These are phyloP conservation scores for Melanotaenia duboulayi DNA, from an alignment of 2,113 vertebrate genomes.

Conservation along the genomic window DNA sequence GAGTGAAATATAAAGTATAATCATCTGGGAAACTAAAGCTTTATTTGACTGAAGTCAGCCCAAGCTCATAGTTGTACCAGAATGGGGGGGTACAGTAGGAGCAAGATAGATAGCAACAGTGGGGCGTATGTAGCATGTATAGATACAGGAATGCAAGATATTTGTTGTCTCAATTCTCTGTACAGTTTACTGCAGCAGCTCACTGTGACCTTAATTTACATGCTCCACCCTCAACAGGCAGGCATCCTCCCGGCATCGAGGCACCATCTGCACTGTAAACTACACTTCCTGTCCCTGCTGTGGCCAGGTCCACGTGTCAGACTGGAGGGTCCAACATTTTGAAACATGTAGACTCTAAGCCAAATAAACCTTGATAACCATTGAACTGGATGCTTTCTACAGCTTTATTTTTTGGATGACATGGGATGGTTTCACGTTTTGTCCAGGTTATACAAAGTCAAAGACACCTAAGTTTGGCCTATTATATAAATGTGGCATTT, in stretches of 20 bases:
- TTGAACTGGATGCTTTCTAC: background rate
- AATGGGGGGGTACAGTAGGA: background rate
- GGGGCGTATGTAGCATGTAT: conserved; percentile 21
- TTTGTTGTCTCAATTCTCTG: conserved; percentile 47
- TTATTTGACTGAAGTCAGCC: background rate
- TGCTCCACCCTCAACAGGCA: conserved; percentile 35
- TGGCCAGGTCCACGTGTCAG: background rate
- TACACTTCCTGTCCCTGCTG: background rate
- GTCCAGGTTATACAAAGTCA: background rate
- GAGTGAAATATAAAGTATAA: too few species aligned
- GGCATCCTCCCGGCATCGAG: conserved; percentile 15
- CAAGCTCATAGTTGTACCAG: background rate
- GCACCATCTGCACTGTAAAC: conserved; percentile 9
- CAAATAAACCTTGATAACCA: background rate
- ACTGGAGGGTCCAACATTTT: too few species aligned
- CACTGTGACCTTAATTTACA: conserved; percentile 32
- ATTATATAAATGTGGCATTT: background rate
- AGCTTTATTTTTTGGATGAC: background rate
- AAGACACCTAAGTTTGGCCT: background rate
- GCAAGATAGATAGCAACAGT: conserved; percentile 16
- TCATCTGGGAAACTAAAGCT: too few species aligned
- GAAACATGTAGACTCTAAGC: background rate
- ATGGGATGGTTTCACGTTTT: background rate
- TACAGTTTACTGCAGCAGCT: conserved; percentile 47
- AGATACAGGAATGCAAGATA: conserved; percentile 41